Percentiles rank a stretch among this genome's conserved stretches.
Conservation (phyloP, 92 coral and sea anemone species). For the Zoanthus sociatus region DNA sequence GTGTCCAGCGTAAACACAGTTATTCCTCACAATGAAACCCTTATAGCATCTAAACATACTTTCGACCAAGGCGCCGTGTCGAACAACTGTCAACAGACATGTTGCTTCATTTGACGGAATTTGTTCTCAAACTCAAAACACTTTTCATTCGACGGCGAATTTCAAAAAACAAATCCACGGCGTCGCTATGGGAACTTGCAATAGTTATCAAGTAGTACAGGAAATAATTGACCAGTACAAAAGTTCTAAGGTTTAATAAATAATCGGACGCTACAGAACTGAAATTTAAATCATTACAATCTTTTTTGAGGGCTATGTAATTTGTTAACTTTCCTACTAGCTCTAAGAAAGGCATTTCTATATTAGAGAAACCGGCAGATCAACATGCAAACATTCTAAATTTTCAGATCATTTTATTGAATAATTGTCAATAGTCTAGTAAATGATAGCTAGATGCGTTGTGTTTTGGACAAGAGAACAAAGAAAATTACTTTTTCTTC, state of each 20-base stretch:
- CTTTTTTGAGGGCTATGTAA: not conserved
- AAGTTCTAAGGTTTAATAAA: not conserved
- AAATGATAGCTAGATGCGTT: not conserved
- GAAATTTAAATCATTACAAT: not conserved
- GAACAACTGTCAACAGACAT: not conserved
- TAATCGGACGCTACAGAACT: not conserved
- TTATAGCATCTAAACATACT: not conserved
- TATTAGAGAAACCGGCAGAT: not conserved
- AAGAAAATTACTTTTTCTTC: not conserved
- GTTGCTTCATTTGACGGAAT: not conserved
- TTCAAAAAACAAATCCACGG: not conserved
- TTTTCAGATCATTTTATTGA: not conserved
- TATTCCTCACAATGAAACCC: not conserved
- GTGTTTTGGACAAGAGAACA: not conserved
- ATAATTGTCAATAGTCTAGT: not conserved
- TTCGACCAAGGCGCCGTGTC: not conserved
- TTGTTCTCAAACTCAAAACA: not conserved
- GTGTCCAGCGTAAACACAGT: not conserved
- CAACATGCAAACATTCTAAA: not conserved
- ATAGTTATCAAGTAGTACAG: not conserved
- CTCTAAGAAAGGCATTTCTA: not conserved
- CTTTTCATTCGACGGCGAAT: not conserved
- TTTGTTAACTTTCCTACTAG: not conserved
- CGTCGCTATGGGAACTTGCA: slow-evolving; percentile 10
- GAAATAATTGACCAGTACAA: not conserved